Evolutionary conservation across 1,140 invertebrate genomes (phyloP).

Genomic region (Brachystomella parvula): DNA sequence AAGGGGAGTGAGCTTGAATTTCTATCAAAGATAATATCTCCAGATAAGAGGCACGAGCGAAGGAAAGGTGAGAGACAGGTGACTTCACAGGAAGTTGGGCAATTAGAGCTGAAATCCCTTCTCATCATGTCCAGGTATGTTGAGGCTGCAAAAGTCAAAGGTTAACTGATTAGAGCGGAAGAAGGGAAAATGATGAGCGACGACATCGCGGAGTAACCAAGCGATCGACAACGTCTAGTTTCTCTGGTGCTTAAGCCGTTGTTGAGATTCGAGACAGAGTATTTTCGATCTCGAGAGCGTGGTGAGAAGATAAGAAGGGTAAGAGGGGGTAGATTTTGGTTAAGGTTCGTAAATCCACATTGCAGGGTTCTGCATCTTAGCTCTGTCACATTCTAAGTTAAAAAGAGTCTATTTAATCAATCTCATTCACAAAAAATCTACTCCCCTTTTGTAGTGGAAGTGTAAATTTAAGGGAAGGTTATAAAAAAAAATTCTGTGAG

Average conservation of each 20-base stretch:
- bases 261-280: neutral
- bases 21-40: neutral
- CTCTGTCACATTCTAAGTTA: no score
- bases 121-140: no score
- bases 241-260: neutral
- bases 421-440: no score
- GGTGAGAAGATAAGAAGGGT: no score
- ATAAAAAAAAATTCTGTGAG: no score
- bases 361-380: no score
- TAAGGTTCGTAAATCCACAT: no score
- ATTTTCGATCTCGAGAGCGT: neutral
- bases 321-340: no score
- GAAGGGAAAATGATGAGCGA: neutral
- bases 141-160: neutral
- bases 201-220: neutral
- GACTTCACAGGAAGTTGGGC: neutral
- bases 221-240: neutral
- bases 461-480: no score
- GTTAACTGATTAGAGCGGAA: neutral
- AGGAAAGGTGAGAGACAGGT: neutral
- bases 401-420: no score
- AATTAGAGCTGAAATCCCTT: neutral
- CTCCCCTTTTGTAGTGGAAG: no score
- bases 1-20: no score
- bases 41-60: neutral